Percentiles rank a stretch among this genome's conserved stretches.
Conservation (phyloP, 2,797 vertebrate species). For the Schizothorax lantsangensis region DNA sequence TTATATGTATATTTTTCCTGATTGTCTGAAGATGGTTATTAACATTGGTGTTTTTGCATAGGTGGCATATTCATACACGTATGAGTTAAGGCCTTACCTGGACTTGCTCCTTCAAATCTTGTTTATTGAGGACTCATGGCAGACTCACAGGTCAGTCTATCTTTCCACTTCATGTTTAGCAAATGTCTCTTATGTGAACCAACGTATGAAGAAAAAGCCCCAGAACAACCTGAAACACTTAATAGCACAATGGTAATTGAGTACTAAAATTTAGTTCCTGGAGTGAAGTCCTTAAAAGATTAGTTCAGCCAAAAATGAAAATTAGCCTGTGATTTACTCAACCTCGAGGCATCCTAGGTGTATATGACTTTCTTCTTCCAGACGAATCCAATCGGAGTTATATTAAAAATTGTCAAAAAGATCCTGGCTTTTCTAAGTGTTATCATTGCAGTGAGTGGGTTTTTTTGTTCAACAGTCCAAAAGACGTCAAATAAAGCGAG, state of each 20-base stretch:
- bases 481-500: no score
- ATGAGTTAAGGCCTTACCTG: constrained; percentile 97
- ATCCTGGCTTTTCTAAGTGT: no score
- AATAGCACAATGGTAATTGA: background rate
- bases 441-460: no score
- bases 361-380: no score
- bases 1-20: background rate
- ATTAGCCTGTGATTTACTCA: no score
- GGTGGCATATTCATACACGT: constrained; percentile 99
- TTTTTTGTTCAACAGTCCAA: no score
- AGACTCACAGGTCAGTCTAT: constrained; percentile 92
- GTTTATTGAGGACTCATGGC: constrained; percentile 99
- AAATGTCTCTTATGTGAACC: background rate
- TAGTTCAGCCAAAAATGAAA: no score
- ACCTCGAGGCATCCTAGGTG: no score
- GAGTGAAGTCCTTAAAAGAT: background rate
- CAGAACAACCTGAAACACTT: background rate
- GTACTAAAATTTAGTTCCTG: background rate
- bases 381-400: no score
- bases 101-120: constrained; percentile 98
- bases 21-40: background rate
- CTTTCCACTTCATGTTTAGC: background rate
- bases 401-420: no score
- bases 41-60: constrained; percentile 62
- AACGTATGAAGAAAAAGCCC: background rate